phyloP scores from a whole-genome alignment of 2,888 invertebrate genomes.

The Oxytorus armatus region DNA sequence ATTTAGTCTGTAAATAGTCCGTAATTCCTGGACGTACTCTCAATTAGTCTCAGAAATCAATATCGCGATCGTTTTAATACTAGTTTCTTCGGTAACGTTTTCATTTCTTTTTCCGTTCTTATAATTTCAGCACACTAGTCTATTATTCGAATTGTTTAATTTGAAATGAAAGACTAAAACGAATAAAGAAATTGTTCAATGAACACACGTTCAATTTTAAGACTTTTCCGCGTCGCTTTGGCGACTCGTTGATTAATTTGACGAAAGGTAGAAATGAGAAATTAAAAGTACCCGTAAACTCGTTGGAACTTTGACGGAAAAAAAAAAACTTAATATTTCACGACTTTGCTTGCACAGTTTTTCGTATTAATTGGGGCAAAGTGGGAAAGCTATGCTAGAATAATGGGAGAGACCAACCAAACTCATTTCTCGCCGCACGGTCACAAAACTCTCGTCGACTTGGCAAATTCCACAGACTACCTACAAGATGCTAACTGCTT shows the following conservation, averaged over 20 bases:
- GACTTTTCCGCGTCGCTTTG: not conserved
- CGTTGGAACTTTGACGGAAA: not conserved
- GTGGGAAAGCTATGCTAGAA: slow-evolving; percentile 19
- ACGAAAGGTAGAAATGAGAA: not conserved
- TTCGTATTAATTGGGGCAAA: slow-evolving; percentile 31
- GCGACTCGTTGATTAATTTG: not conserved
- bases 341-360: too few species aligned
- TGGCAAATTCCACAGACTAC: too few species aligned
- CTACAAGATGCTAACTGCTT: not conserved
- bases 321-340: too few species aligned
- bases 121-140: not conserved
- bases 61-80: not conserved
- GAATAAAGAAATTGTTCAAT: not conserved
- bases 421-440: not conserved
- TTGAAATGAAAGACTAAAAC: not conserved
- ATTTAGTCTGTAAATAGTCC: not conserved
- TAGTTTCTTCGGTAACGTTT: not conserved
- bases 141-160: not conserved
- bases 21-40: not conserved
- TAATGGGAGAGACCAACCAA: not conserved
- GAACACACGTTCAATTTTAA: not conserved
- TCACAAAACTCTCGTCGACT: not conserved
- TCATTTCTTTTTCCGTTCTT: not conserved
- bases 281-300: not conserved
- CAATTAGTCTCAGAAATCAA: not conserved